Evolutionary conservation across 2,888 invertebrate species (phyloP).

Genomic region (Bellardia pandia): DNA sequence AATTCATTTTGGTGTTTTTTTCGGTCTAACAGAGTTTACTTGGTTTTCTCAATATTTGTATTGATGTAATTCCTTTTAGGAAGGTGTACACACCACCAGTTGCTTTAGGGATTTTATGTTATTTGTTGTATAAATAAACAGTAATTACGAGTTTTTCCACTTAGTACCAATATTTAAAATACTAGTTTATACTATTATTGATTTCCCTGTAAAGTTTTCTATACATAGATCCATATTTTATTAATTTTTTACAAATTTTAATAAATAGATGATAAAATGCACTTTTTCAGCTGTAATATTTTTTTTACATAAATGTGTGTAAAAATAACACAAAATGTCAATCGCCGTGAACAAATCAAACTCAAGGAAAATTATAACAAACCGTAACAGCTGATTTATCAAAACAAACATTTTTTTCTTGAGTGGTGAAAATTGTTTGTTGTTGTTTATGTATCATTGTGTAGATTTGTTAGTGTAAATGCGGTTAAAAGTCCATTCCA

Average conservation of each 20-base stretch:
- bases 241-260: constrained; percentile 12
- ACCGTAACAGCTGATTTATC: no score
- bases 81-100: constrained; percentile 59
- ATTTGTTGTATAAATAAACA: neutral
- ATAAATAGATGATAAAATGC: constrained; percentile 16
- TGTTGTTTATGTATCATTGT: no score
- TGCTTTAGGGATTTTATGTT: constrained; percentile 45
- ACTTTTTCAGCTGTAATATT: constrained; percentile 15
- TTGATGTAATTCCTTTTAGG: constrained; percentile 23
- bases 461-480: no score
- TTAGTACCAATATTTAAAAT: neutral
- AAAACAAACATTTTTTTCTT: no score
- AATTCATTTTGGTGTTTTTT: constrained; percentile 88
- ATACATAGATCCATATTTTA: constrained; percentile 4
- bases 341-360: no score
- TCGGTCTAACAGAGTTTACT: neutral
- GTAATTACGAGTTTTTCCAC: neutral
- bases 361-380: no score
- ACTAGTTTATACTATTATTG: neutral
- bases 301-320: constrained; percentile 37
- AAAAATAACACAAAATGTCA: constrained; percentile 47
- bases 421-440: no score
- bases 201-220: neutral
- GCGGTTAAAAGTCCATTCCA: no score
- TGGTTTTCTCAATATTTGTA: constrained; percentile 13